Evolutionary conservation across 1,140 invertebrate genomes (phyloP).

Genomic region (Lucilia sericata): DNA sequence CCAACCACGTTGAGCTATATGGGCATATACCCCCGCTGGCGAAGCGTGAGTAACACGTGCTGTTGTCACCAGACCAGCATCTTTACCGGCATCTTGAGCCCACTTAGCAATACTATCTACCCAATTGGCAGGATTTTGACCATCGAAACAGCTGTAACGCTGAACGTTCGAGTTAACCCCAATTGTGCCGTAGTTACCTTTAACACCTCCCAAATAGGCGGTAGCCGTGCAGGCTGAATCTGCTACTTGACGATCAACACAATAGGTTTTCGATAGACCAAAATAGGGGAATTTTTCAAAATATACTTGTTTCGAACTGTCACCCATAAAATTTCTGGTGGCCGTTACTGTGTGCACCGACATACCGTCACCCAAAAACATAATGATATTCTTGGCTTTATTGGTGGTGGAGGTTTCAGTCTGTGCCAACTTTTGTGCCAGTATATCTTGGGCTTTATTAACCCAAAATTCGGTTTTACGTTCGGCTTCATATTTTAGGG

Average conservation of each 20-base stretch:
- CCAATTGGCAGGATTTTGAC: slow-evolving; percentile 65
- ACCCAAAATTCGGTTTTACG: slow-evolving; percentile 58
- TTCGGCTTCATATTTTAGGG: slow-evolving; percentile 54
- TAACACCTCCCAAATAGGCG: slow-evolving; percentile 85
- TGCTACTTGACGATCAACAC: slow-evolving; percentile 78
- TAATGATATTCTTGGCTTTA: slow-evolving; percentile 78
- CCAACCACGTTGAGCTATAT: slow-evolving; percentile 81
- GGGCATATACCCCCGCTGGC: slow-evolving; percentile 84
- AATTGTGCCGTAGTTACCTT: slow-evolving; percentile 80
- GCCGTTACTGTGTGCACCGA: slow-evolving; percentile 80
- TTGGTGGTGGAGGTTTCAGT: slow-evolving; percentile 60
- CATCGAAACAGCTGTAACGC: slow-evolving; percentile 69
- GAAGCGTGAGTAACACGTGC: slow-evolving; percentile 85
- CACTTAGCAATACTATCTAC: slow-evolving; percentile 74
- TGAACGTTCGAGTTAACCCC: slow-evolving; percentile 77
- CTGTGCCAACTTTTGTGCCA: slow-evolving; percentile 57
- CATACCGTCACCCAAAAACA: slow-evolving; percentile 87
- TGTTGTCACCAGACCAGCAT: slow-evolving; percentile 82
- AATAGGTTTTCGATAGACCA: slow-evolving; percentile 84
- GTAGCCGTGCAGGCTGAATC: slow-evolving; percentile 85
- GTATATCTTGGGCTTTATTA: slow-evolving; percentile 56
- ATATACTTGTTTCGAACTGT: slow-evolving; percentile 75
- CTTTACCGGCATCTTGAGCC: slow-evolving; percentile 79
- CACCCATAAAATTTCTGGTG: slow-evolving; percentile 75
- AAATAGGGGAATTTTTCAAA: slow-evolving; percentile 82